Evolutionary conservation across 2,797 vertebrate genomes (phyloP), one percentile per base, ranked within the genome.

Genomic region (Myioborus miniatus): DNA sequence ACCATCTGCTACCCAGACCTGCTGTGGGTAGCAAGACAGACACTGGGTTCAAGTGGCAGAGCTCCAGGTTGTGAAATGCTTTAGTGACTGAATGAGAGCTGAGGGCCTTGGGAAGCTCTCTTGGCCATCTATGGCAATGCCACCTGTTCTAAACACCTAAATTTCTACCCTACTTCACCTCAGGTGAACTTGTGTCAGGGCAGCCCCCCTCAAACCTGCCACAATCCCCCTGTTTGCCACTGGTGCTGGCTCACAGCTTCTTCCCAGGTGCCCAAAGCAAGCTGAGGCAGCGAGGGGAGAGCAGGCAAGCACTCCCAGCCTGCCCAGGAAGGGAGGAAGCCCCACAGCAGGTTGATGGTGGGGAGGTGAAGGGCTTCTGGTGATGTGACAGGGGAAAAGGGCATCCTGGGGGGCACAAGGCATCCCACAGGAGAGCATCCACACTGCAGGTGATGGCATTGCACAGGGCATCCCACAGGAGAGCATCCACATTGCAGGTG

Each of bases 211-310:
- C 59, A 76, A 65, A 43, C 8, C 16, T 27, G 34, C 14, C 6
- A 1, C 7, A 9, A 56, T 27, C n/a, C 69, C 34, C 23, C 32
- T 0, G 0, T 56, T 10, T 37, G 53, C 55, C 67, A 58, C 46
- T 0, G 56, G 13, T 49, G 50, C 59, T 72, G 43, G 37, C 41
- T 87, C 50, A 19, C 59, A 72, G 37, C 37, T 41, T 78, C 87
- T 50, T 55, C 56, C 74, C 41, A 41, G 27, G 19, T 44, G 15
- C 34, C 50, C 68, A 76, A 69, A 56, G 13, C 2, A 1, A 77
- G 27, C 29, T 11, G 21, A 82, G 34, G 58, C 32, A 59, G 5
- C 2, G 39, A 62, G 29, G 5, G 26, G 22, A 58, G 13, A 63
- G 49, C 14, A 4, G 30, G 13, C 0, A 0, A 41, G 50, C 34